phyloP scores from a whole-genome alignment of 2,888 invertebrate genomes.

The Orgyia antiqua region DNA sequence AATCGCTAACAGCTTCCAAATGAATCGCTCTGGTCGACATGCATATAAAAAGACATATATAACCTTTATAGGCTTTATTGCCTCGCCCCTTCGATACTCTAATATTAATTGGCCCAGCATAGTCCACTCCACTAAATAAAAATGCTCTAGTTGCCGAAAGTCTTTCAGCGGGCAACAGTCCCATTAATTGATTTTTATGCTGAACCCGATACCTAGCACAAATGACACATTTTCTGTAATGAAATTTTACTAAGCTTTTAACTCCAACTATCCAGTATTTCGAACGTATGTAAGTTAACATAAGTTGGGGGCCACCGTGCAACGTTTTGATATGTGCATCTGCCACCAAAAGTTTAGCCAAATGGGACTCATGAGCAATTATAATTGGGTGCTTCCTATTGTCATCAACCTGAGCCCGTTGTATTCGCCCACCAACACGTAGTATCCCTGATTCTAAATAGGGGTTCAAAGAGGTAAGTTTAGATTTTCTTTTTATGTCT shows the following conservation, averaged over 20 bases:
- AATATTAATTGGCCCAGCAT: constrained; percentile 2
- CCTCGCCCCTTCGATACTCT: background rate
- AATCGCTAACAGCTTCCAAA: constrained; percentile 1
- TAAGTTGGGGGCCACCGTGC: constrained; percentile 3
- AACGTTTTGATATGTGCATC: too few relatives aligned
- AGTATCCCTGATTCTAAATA: background rate
- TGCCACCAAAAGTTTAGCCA: background rate
- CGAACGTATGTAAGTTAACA: background rate
- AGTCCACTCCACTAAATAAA: background rate
- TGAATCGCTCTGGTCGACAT: constrained; percentile 3
- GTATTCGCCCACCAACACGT: background rate
- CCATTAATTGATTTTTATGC: constrained; percentile 1
- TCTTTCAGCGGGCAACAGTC: background rate
- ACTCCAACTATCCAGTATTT: constrained; percentile 5
- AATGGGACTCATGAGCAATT: background rate
- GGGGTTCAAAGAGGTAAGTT: background rate
- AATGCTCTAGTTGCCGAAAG: too few relatives aligned
- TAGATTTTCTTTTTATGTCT: background rate
- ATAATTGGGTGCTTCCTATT: background rate
- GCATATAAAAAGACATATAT: constrained; percentile 3
- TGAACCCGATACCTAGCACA: background rate
- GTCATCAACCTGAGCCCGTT: background rate
- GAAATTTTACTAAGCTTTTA: background rate
- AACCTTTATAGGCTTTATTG: background rate
- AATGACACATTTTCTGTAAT: background rate